Percentiles rank a stretch among this genome's conserved stretches.
phyloP scores from a whole-genome alignment of 1,140 invertebrate species.

The Bilobella aurantiaca region DNA sequence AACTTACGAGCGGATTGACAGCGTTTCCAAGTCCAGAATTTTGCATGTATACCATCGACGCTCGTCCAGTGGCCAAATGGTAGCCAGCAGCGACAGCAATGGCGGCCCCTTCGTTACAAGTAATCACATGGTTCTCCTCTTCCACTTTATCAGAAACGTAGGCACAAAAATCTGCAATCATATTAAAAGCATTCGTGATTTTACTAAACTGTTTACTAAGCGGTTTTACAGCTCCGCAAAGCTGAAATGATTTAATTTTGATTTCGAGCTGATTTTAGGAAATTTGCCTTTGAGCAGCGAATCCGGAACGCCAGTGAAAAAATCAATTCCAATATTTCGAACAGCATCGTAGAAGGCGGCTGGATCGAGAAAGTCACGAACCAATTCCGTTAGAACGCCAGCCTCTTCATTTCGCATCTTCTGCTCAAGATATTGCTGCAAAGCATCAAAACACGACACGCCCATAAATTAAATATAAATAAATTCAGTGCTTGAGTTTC shows the following conservation, averaged over 20 bases:
- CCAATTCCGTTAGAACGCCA: constrained; percentile 37
- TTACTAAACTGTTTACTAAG: background rate
- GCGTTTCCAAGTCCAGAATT: constrained; percentile 45
- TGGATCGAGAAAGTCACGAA: constrained; percentile 41
- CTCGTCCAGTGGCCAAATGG: constrained; percentile 43
- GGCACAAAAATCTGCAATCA: constrained; percentile 43
- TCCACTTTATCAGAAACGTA: constrained; percentile 41
- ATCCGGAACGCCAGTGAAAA: constrained; percentile 45
- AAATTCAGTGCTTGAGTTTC: background rate
- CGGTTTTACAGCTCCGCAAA: background rate
- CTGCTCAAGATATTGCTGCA: constrained; percentile 37
- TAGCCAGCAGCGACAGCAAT: constrained; percentile 43
- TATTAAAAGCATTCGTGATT: background rate
- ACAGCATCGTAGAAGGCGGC: constrained; percentile 40
- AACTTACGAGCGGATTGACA: constrained; percentile 40
- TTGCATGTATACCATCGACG: constrained; percentile 43
- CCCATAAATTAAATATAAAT: background rate
- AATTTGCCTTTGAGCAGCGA: constrained; percentile 43
- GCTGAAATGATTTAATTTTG: too few relatives aligned
- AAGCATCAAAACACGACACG: background rate
- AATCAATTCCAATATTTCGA: constrained; percentile 40
- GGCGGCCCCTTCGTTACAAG: constrained; percentile 38
- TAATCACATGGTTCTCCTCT: constrained; percentile 38
- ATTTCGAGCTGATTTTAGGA: background rate
- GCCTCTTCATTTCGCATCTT: constrained; percentile 36